Conservation (phyloP, 2,888 invertebrate species). For the Eupithecia dodoneata region DNA sequence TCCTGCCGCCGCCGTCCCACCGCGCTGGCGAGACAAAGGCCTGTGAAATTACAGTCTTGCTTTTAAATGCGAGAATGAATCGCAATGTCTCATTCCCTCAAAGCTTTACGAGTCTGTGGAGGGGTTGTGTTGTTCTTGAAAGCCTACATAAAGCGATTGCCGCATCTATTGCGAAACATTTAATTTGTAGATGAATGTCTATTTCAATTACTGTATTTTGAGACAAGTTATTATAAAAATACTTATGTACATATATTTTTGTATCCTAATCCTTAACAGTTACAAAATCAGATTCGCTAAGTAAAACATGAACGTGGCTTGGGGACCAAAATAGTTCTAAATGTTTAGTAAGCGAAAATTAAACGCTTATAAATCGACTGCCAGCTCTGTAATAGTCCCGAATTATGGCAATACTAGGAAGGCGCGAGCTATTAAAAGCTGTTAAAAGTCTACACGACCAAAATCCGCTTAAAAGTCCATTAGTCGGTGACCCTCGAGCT, state of each 20-base stretch:
- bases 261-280: slow-evolving; percentile 17
- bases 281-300: slow-evolving; percentile 24
- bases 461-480: slow-evolving; percentile 64
- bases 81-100: slow-evolving; percentile 80
- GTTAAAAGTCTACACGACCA: slow-evolving; percentile 41
- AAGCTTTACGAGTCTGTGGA: slow-evolving; percentile 73
- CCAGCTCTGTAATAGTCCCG: slow-evolving; percentile 49
- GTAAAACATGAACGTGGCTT: slow-evolving; percentile 33
- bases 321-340: slow-evolving; percentile 52
- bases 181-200: not conserved
- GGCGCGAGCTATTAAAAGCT: slow-evolving; percentile 38
- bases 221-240: not conserved
- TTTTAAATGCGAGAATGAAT: slow-evolving; percentile 83
- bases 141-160: slow-evolving; percentile 53
- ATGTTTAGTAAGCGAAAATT: slow-evolving; percentile 60
- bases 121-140: slow-evolving; percentile 61
- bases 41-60: slow-evolving; percentile 81
- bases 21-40: slow-evolving; percentile 75
- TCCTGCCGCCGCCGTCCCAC: slow-evolving; percentile 64
- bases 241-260: not conserved
- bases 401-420: slow-evolving; percentile 59
- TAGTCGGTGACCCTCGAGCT: slow-evolving; percentile 53
- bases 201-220: not conserved
- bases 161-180: slow-evolving; percentile 31
- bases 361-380: slow-evolving; percentile 59